Percentiles rank a stretch among this genome's conserved stretches.
phyloP scores from a whole-genome alignment of 2,113 vertebrate genomes.

The Falco punctatus region DNA sequence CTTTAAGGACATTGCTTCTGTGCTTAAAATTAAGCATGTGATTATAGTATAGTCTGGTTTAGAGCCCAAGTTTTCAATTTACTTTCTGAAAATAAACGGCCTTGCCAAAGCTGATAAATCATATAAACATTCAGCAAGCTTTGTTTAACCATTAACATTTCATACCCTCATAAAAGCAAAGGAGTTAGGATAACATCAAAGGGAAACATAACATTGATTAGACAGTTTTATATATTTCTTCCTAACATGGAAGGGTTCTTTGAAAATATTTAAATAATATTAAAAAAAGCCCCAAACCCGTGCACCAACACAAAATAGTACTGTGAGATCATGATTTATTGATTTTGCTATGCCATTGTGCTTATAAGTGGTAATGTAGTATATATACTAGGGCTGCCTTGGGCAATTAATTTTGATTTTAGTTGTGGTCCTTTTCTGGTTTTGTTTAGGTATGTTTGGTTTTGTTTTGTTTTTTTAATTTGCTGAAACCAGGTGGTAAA shows the following conservation, averaged over 20 bases:
- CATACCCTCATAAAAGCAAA: not conserved
- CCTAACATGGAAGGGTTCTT: not conserved
- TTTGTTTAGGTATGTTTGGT: no score
- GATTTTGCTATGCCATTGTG: not conserved
- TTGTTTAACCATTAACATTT: constrained; percentile 24
- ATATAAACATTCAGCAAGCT: constrained; percentile 7
- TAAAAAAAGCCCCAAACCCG: not conserved
- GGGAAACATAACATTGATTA: constrained; percentile 19
- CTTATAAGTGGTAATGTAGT: not conserved
- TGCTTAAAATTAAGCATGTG: not conserved
- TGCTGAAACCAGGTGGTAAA: not conserved
- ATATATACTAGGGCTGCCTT: not conserved
- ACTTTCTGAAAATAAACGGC: constrained; percentile 12
- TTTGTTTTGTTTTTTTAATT: not conserved
- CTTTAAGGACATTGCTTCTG: not conserved
- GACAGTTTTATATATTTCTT: constrained; percentile 9
- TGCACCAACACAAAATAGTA: not conserved
- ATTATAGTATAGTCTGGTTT: not conserved
- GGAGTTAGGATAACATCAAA: constrained; percentile 8
- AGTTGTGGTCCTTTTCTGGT: not conserved
- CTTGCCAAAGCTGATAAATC: constrained; percentile 45
- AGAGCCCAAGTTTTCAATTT: not conserved
- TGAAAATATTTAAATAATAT: constrained; percentile 30
- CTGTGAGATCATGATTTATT: not conserved
- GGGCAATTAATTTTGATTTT: not conserved